Conservation (phyloP, 2,888 invertebrate genomes). For the Apamea crenata region DNA sequence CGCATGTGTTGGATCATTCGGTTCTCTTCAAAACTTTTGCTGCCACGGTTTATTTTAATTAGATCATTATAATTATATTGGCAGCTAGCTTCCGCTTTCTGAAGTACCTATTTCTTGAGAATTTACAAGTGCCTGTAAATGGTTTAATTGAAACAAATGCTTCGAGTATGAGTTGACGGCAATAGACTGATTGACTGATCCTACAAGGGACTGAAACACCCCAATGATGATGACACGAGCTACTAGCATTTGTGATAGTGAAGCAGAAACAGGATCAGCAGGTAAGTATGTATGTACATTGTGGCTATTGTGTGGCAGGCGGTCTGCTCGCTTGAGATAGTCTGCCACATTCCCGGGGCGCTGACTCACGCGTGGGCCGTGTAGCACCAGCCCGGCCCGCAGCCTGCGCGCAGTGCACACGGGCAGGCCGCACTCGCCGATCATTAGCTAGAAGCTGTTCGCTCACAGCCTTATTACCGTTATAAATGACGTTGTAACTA, state of each 20-base stretch:
- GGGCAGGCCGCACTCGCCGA: not conserved
- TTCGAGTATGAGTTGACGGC: not conserved
- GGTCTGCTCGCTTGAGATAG: slow-evolving; percentile 4
- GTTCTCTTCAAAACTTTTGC: not conserved
- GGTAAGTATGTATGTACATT: slow-evolving; percentile 5
- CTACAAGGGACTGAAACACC: not conserved
- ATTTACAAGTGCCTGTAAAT: not conserved
- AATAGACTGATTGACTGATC: not conserved
- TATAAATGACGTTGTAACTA: slow-evolving; percentile 29
- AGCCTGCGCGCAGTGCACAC: not conserved
- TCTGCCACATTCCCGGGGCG: slow-evolving; percentile 30
- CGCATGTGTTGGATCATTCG: not conserved
- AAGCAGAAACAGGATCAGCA: not conserved
- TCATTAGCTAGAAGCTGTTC: slow-evolving; percentile 28
- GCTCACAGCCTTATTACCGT: not conserved
- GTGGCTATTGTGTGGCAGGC: slow-evolving; percentile 23
- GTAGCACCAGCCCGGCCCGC: not conserved
- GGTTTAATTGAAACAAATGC: not conserved
- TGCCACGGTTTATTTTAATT: not conserved
- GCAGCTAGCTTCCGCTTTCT: not conserved
- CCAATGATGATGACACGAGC: not conserved
- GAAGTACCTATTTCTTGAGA: not conserved
- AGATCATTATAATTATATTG: not conserved
- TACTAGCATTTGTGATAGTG: not conserved
- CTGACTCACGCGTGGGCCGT: slow-evolving; percentile 27